Base-by-base conservation (phyloP, 2,113 vertebrate genomes). In the Spermophilus dauricus region DNA sequence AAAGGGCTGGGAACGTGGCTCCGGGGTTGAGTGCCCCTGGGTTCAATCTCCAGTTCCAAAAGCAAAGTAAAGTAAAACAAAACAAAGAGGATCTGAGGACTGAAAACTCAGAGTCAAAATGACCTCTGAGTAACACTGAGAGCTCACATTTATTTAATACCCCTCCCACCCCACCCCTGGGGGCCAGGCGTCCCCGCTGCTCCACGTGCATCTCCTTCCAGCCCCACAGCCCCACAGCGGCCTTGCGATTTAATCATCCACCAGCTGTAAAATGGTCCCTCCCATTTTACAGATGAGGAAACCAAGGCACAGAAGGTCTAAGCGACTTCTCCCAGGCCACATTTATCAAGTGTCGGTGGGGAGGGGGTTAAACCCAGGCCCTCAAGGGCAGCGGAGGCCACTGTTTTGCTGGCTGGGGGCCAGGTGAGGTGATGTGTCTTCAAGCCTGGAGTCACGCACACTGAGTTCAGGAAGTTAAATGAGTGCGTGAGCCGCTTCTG, bases 391-490 rank as follows among this genome's bases (percentile, higher is more conserved):
- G 20, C 56, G 72, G 32, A 53, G 39, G n/a, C 61, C 24, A 30
- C 56, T 82, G 5, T 34, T 20, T 18, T 34, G 56, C 10, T n/a
- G 53, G 26, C 22, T 58, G 63, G 45, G 63, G 42, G 75, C 56
- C 72, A 2, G 12, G 32, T 9, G 16, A 30, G 10, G 26, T 75
- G 14, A 10, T 0, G 9, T 45, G 4, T 53, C 61, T 67, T 81
- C 65, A 34, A 28, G 17, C 39, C 14, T 2, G 14, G 37, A 18
- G 22, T 86, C 70, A 22, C 17, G 0, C 0, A 34, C 8, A 1
- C 58, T 76, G 65, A 82, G 56, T 76, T 73, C 69, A 58, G 37
- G 12, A 63, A 42, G 14, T 32, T 53, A 53, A 7, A 12, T 8
- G 65, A n/a, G 70, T 75, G 1, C 5, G 8, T 53, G 82, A 70